Conservation (phyloP, 30 jellyfish, hydroid and myxozoan genomes). For the Rhopilema esculentum region DNA sequence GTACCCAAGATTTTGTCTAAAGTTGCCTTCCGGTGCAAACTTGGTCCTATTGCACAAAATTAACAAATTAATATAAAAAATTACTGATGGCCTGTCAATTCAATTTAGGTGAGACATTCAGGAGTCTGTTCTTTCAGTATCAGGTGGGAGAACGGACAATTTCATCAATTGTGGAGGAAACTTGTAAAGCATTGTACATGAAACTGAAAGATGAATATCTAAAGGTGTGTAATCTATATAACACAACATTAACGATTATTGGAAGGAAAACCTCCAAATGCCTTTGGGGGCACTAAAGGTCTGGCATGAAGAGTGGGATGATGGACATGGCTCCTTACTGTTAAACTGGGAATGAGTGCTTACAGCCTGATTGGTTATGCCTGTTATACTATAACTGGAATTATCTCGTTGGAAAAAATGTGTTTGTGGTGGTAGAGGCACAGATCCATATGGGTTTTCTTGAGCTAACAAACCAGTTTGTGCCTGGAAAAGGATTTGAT, state of each 20-base stretch:
- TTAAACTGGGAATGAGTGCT: neutral
- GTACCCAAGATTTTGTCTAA: neutral
- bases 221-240: conserved; percentile 16
- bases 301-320: neutral
- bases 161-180: conserved; percentile 28
- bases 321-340: neutral
- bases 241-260: neutral
- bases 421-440: conserved; percentile 2
- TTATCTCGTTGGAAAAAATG: conserved; percentile 9
- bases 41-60: neutral
- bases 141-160: conserved; percentile 35
- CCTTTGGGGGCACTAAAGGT: neutral
- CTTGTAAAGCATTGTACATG: conserved; percentile 25
- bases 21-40: conserved; percentile 22
- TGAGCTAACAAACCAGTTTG: conserved; percentile 3
- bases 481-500: conserved; percentile 18
- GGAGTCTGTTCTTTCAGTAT: conserved; percentile 33
- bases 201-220: conserved; percentile 34
- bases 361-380: conserved; percentile 7
- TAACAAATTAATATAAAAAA: neutral
- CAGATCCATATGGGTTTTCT: conserved; percentile 1
- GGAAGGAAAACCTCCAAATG: neutral
- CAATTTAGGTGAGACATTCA: conserved; percentile 28
- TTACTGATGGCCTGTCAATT: conserved; percentile 3
- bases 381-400: neutral